Percentiles rank a stretch among this genome's conserved stretches.
phyloP scores from a whole-genome alignment of 2,888 invertebrate genomes.

The Rotaria macrura region DNA sequence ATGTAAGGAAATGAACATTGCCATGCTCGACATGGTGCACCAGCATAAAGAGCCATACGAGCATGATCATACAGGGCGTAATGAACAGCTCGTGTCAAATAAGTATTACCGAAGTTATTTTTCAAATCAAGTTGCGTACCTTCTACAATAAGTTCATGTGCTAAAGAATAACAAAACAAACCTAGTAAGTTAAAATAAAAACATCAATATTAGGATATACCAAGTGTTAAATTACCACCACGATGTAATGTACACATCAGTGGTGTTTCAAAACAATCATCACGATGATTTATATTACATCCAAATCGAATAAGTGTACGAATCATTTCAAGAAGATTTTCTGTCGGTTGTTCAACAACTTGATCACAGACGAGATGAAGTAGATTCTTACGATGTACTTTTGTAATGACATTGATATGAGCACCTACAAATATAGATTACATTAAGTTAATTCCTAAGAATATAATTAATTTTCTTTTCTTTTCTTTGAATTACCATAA shows the following conservation, averaged over 20 bases:
- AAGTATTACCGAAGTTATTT: conserved; percentile 19
- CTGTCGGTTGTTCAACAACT: background rate
- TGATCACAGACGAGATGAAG: background rate
- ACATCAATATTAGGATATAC: background rate
- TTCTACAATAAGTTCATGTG: conserved; percentile 7
- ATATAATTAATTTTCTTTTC: background rate
- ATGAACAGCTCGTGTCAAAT: conserved; percentile 4
- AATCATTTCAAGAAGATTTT: background rate
- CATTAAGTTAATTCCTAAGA: background rate
- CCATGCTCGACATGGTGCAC: background rate
- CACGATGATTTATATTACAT: background rate
- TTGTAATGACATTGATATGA: background rate
- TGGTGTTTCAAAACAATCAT: conserved; percentile 10
- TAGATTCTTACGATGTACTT: conserved; percentile 8
- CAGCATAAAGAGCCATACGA: conserved; percentile 13
- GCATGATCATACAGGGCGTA: conserved; percentile 19
- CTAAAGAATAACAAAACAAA: background rate
- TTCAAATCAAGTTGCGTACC: background rate
- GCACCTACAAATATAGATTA: background rate
- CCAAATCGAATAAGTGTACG: background rate
- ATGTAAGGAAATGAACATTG: conserved; percentile 7
- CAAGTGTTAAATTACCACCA: background rate
- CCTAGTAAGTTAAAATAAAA: background rate
- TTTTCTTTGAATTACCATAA: background rate
- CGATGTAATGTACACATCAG: background rate